A percentile compares a stretch with the other conserved stretches of the same genome.
These are phyloP conservation scores for Planiliza haematocheilus DNA, from an alignment of 2,113 vertebrate species.

Conservation along the genomic window DNA sequence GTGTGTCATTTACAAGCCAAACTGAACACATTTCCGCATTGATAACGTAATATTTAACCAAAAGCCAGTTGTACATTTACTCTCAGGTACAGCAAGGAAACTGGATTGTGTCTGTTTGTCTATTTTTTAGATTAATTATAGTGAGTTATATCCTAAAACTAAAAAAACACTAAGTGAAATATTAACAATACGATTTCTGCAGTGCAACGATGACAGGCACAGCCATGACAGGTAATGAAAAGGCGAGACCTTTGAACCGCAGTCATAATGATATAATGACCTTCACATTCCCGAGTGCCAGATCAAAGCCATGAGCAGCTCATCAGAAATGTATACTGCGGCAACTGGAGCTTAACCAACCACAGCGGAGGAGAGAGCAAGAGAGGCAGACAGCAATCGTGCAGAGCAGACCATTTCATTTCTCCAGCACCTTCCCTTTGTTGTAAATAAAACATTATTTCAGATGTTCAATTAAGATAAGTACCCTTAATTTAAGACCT, in stretches of 20 bases:
- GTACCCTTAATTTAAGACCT: constrained; percentile 87
- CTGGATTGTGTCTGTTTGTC: not conserved
- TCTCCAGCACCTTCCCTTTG: constrained; percentile 81
- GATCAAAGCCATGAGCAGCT: constrained; percentile 56
- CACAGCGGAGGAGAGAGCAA: constrained; percentile 46
- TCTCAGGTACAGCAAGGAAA: not conserved
- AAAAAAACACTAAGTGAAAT: not conserved
- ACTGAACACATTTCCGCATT: not conserved
- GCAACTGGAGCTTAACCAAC: constrained; percentile 71
- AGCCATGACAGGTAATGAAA: constrained; percentile 29
- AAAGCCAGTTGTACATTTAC: constrained; percentile 7
- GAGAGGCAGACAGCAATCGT: constrained; percentile 60
- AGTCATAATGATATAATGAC: constrained; percentile 53
- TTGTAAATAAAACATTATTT: constrained; percentile 89
- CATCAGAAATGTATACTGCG: constrained; percentile 77
- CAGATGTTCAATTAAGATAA: constrained; percentile 89
- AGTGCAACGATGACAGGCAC: constrained; percentile 18
- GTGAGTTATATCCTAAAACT: not conserved
- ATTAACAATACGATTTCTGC: not conserved
- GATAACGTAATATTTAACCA: not conserved
- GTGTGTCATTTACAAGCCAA: constrained; percentile 30
- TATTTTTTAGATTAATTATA: not conserved
- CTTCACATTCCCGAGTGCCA: constrained; percentile 46
- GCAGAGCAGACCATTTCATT: constrained; percentile 69
- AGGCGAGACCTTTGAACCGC: constrained; percentile 52